These are phyloP conservation scores for Streblospio benedicti DNA, from an alignment of 1,140 invertebrate genomes.

Conservation along the genomic window DNA sequence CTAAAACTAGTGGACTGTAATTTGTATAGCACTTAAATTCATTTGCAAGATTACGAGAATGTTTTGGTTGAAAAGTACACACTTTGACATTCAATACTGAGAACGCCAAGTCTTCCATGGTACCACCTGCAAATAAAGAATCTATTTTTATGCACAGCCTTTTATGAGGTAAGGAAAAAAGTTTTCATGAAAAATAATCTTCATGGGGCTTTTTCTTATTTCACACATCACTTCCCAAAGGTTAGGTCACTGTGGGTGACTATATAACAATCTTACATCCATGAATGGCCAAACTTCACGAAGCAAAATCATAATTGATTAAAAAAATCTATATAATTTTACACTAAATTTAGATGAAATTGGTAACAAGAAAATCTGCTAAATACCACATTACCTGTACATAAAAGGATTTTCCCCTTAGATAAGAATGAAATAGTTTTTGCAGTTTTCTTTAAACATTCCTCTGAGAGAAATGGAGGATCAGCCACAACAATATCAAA, in stretches of 20 bases:
- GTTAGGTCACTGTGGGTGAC: too few species aligned
- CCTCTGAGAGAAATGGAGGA: constrained; percentile 86
- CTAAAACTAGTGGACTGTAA: constrained; percentile 47
- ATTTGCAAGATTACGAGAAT: constrained; percentile 82
- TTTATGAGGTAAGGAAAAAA: constrained; percentile 11
- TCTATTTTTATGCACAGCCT: neutral
- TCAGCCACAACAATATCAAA: constrained; percentile 85
- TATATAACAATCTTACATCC: too few species aligned
- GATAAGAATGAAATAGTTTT: constrained; percentile 66
- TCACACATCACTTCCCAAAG: too few species aligned
- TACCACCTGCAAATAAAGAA: constrained; percentile 53
- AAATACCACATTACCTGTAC: constrained; percentile 61
- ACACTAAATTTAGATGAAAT: neutral
- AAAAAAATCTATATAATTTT: too few species aligned
- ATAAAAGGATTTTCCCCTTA: constrained; percentile 75
- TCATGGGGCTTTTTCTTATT: too few species aligned
- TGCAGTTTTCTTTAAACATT: constrained; percentile 79
- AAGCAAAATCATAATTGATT: too few species aligned
- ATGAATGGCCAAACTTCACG: too few species aligned
- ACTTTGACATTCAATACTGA: constrained; percentile 57
- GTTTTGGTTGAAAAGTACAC: constrained; percentile 66
- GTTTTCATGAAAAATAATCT: neutral
- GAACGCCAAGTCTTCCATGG: constrained; percentile 64
- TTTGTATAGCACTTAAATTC: constrained; percentile 85
- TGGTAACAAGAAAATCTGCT: neutral